Evolutionary conservation across 2,113 vertebrate species (phyloP), one percentile per base, ranked within the genome.

Genomic region (Proterorhinus semilunaris): DNA sequence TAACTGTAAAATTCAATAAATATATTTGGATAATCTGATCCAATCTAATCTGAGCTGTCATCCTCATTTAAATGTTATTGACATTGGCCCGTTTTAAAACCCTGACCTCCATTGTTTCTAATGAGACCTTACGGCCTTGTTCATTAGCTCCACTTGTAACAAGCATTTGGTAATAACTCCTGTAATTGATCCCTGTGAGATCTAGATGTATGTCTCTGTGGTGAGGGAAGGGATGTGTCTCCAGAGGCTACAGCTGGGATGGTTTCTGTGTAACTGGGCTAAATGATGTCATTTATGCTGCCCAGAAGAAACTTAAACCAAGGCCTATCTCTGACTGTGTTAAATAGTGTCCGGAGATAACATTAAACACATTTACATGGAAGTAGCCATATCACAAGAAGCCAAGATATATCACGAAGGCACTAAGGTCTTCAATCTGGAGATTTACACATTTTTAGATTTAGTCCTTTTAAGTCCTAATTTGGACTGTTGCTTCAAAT

Each of bases 181-280:
- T 68, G 70, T 88, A 83, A 83, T 84, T 88, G 79, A 86, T 83
- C 82, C 83, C 57, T 80, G 76, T 7, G 79, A 83, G 86, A 66
- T 72, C 64, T 73, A 44, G 49, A 81, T 65, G 72, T 73, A 76
- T 16, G 64, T 44, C 55, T 55, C 43, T 10, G 71, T 68, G 65
- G 54, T 55, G 9, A 36, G 65, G 58, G 51, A 36, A 69, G 58
- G 47, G 66, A 65, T 17, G 52, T 49, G 15, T 70, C 81, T 73
- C 27, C 15, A 7, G 78, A 73, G 54, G 68, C 59, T 61, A 65
- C 36, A 52, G 65, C 67, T 61, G 44, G 57, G 78, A 66, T 58
- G 16, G 76, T 44, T 27, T n/a, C 66, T 16, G 4, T 68, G 75
- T 74, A 43, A 68, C 75, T 27, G 13, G 50, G 51, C 2, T 78